A percentile compares a stretch with the other conserved stretches of the same genome.
These are phyloP conservation scores for Geothlypis trichas DNA, from an alignment of 2,113 vertebrate genomes.

Conservation along the genomic window DNA sequence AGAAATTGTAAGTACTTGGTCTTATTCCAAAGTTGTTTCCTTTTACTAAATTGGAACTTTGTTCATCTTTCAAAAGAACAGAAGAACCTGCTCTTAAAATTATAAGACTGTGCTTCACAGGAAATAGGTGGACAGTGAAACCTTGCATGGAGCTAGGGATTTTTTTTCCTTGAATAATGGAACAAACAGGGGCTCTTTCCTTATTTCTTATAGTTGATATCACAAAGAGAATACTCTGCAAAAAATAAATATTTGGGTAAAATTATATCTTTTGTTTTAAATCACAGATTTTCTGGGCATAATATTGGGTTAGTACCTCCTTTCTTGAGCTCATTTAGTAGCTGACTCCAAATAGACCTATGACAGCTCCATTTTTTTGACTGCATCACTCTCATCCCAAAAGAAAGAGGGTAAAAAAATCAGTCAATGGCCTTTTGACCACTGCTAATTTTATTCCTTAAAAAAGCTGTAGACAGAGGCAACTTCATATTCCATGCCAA, in stretches of 20 bases:
- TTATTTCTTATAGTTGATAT: background rate
- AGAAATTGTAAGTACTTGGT: background rate
- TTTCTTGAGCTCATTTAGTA: background rate
- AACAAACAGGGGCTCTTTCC: background rate
- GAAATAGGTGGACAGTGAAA: background rate
- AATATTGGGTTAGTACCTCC: background rate
- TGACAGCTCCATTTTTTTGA: background rate
- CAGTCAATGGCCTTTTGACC: background rate
- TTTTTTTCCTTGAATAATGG: background rate
- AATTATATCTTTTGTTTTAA: background rate
- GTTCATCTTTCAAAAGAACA: background rate
- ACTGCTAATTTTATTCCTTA: background rate
- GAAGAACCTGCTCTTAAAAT: background rate
- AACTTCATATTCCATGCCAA: background rate
- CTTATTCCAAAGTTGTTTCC: background rate
- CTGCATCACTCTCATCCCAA: background rate
- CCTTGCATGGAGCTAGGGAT: background rate
- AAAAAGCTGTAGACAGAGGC: background rate
- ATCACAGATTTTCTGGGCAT: background rate
- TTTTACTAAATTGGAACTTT: background rate
- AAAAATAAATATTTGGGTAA: background rate
- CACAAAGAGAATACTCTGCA: background rate
- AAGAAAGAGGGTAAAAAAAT: background rate
- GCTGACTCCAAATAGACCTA: background rate
- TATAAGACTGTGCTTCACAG: fast-evolving